Percentiles rank a stretch among this genome's conserved stretches.
These are phyloP conservation scores for Prietella phreatophila DNA, from an alignment of 2,113 vertebrate species.

Conservation along the genomic window DNA sequence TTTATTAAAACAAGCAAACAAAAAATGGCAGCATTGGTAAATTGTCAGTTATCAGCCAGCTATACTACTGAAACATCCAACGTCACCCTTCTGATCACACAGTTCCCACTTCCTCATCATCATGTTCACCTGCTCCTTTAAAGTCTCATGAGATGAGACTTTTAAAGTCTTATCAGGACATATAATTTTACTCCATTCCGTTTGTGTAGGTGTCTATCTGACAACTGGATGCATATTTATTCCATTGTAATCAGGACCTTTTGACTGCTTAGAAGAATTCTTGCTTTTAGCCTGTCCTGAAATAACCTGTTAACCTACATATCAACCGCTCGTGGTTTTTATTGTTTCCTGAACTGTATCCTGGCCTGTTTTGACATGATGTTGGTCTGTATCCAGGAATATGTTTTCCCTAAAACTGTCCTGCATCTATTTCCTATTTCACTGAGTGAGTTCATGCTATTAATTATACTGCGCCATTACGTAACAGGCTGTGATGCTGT, in stretches of 20 bases:
- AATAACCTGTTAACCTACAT: background rate
- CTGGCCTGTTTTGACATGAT: background rate
- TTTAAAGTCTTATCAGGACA: background rate
- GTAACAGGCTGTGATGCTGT: background rate
- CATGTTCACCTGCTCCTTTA: background rate
- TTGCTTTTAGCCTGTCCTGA: background rate
- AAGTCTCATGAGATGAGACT: too few relatives aligned
- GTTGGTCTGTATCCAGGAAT: background rate
- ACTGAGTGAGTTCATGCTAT: background rate
- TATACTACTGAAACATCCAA: background rate
- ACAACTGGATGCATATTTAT: background rate
- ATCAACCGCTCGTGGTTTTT: background rate
- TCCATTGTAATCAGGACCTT: background rate
- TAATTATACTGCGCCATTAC: background rate
- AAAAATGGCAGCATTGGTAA: background rate
- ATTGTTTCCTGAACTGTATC: background rate
- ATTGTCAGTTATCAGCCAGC: background rate
- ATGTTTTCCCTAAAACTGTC: background rate
- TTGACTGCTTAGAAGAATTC: background rate
- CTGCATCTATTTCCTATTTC: background rate
- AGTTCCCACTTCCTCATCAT: background rate
- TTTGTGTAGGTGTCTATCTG: background rate
- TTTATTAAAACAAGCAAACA: background rate
- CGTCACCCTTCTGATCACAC: background rate
- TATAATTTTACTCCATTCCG: background rate